phyloP scores from a whole-genome alignment of 2,888 invertebrate genomes.

The Phortica okadai region DNA sequence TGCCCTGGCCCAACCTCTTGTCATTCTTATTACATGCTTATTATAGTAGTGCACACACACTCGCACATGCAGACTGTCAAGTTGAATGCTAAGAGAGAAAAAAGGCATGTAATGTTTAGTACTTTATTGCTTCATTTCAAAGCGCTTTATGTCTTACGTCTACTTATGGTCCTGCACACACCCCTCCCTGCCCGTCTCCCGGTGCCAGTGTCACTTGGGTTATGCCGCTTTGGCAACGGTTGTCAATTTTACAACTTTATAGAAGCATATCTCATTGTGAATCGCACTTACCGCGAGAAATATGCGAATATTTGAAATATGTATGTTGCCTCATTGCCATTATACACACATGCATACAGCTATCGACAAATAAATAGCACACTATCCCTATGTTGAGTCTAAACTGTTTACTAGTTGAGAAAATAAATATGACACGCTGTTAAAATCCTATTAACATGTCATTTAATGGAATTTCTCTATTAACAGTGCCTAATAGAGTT shows the following conservation, averaged over 20 bases:
- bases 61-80: neutral
- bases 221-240: constrained; percentile 34
- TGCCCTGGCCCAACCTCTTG: neutral
- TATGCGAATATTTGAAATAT: constrained; percentile 24
- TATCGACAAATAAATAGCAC: too few relatives aligned
- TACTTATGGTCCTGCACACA: neutral
- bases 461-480: too few relatives aligned
- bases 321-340: too few relatives aligned
- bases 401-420: too few relatives aligned
- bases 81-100: neutral
- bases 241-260: constrained; percentile 72
- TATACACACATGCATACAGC: too few relatives aligned
- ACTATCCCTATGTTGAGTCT: too few relatives aligned
- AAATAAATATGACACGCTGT: too few relatives aligned
- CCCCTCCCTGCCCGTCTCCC: neutral
- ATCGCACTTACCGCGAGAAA: constrained; percentile 59
- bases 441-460: too few relatives aligned
- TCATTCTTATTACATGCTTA: neutral
- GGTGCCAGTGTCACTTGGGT: neutral
- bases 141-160: neutral
- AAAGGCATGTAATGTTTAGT: constrained; percentile 24
- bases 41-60: neutral
- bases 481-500: too few relatives aligned
- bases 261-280: constrained; percentile 54
- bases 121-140: constrained; percentile 70